Conservation (phyloP, 2,797 vertebrate species). For the Dipus sagitta region DNA sequence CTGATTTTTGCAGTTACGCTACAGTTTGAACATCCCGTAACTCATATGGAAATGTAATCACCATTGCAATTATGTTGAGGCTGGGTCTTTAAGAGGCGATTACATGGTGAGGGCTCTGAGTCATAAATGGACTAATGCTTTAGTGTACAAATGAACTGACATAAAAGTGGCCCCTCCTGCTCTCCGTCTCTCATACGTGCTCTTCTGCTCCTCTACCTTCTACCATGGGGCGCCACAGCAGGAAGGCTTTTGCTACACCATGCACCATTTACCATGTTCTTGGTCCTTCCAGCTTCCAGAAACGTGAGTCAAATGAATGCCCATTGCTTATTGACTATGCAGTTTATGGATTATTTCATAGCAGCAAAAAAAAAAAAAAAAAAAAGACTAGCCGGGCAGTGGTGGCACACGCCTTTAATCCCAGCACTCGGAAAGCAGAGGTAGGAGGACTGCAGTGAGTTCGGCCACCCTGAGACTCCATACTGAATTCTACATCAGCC, state of each 20-base stretch:
- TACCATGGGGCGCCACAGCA: not conserved
- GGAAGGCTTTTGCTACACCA: not conserved
- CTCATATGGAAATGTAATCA: not conserved
- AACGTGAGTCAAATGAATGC: not conserved
- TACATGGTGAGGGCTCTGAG: not conserved
- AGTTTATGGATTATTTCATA: not conserved
- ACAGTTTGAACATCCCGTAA: not conserved
- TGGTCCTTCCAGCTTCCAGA: not conserved
- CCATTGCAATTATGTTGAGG: not conserved
- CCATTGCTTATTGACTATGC: not conserved
- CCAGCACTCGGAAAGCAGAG: too few species aligned
- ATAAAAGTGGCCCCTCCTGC: not conserved
- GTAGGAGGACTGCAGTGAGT: too few species aligned
- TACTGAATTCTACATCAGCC: too few species aligned
- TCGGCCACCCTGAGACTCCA: too few species aligned
- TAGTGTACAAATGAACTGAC: not conserved
- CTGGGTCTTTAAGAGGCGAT: not conserved
- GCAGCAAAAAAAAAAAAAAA: too few species aligned
- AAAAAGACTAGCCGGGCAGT: too few species aligned
- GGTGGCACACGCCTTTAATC: too few species aligned
- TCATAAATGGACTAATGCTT: not conserved
- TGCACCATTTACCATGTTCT: not conserved
- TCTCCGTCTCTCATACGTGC: not conserved
- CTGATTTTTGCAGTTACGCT: conserved; percentile 41
- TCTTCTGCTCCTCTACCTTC: not conserved